These are phyloP conservation scores for Melanostigma gelatinosum DNA, from an alignment of 2,113 vertebrate species.

Conservation along the genomic window DNA sequence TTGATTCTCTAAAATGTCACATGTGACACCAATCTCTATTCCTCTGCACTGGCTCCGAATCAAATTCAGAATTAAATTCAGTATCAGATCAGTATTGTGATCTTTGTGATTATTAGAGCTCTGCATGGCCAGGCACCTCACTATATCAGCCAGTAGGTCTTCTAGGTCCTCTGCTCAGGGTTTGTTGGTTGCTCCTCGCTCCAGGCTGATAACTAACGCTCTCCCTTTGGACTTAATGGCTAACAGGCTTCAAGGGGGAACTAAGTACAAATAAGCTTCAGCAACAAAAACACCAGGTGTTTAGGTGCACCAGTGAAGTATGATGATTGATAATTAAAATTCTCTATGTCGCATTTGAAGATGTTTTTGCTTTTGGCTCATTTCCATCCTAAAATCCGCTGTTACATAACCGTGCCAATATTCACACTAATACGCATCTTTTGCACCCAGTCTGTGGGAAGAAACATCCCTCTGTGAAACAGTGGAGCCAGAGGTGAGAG, in stretches of 20 bases:
- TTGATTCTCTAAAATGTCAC: not conserved
- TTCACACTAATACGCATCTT: constrained; percentile 54
- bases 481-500: constrained; percentile 58
- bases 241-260: not conserved
- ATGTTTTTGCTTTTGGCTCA: constrained; percentile 30
- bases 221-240: too few relatives aligned
- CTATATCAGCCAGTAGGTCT: not conserved
- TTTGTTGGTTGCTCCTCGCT: too few relatives aligned
- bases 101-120: not conserved
- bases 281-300: not conserved
- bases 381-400: constrained; percentile 30
- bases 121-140: not conserved
- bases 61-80: not conserved
- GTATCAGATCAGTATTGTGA: not conserved
- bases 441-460: constrained; percentile 59
- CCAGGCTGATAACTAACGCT: too few relatives aligned
- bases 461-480: constrained; percentile 38
- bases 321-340: not conserved
- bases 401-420: constrained; percentile 62
- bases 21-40: not conserved
- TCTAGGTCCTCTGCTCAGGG: not conserved
- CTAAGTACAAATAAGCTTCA: not conserved
- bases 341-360: constrained; percentile 14
- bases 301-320: not conserved
- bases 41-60: not conserved